Evolutionary conservation across 1,140 invertebrate species (phyloP), one percentile per base, ranked within the genome.

Genomic region (Coptotermes formosanus): DNA sequence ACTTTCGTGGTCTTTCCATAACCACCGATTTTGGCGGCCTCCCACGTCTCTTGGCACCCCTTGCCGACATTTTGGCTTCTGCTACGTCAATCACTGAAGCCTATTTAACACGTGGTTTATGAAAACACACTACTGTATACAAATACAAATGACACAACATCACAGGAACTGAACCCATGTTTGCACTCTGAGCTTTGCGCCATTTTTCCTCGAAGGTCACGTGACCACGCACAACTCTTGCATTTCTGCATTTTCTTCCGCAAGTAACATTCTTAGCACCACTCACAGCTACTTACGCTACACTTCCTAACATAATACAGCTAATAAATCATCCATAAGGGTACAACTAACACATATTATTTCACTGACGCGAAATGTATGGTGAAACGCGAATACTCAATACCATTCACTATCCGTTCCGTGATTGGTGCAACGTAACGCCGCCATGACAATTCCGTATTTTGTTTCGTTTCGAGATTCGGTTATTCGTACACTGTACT

Each of bases 21-120:
- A 94, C 95, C 89, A 96, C 95, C 86, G 96, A 95, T 93, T 97
- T 97, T 88, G 97, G 97, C 89, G 97, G 97, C 88, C 97, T 94
- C 88, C 97, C 97, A 91, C 96, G 93, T 91, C 97, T 95, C 91
- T 97, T 97, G 88, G 94, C 93, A 88, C 96, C 96, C 92, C 97
- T 94, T 88, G 95, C 94, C 89, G 95, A 95, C 96, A 97, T 97
- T 90, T 89, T 94, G 89, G 82, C 87, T 87, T 88, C 89, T 88
- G 88, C n/a, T 89, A 89, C 91, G 88, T 90, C 90, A 90, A 89
- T 90, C 88, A 90, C 87, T 88, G 88, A 85, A 87, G 64, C 87
- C 87, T 87, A 89, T 82, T 82, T 88, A 90, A 89, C 90, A 92
- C 90, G 90, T 91, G 91, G 90, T 89, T 87, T 89, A 91, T 90